Evolutionary conservation across 2,888 invertebrate species (phyloP).

Genomic region (Mythimna ferrago): DNA sequence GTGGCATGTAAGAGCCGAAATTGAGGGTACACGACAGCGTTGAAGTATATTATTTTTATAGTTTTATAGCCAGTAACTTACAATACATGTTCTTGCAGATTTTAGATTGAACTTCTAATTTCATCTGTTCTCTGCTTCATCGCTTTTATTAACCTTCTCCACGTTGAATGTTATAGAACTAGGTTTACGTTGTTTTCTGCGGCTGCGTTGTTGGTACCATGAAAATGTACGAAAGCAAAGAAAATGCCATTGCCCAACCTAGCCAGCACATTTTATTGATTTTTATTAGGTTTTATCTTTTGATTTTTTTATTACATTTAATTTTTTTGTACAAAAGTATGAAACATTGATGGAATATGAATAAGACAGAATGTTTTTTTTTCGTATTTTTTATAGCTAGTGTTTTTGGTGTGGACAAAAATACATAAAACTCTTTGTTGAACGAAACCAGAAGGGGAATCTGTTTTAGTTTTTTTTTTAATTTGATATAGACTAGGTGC

Average conservation of each 20-base stretch:
- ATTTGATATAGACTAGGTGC: too few relatives aligned
- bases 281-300: slow-evolving; percentile 18
- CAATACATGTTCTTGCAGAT: slow-evolving; percentile 14
- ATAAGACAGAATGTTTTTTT: slow-evolving; percentile 24
- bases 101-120: neutral
- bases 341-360: slow-evolving; percentile 16
- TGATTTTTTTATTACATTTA: slow-evolving; percentile 49
- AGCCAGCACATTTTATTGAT: slow-evolving; percentile 80
- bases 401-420: neutral
- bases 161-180: neutral
- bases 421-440: slow-evolving; percentile 23
- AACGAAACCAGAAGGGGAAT: too few relatives aligned
- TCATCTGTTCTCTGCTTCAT: neutral
- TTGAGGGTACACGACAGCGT: too few relatives aligned
- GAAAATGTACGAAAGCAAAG: slow-evolving; percentile 80
- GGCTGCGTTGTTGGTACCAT: slow-evolving; percentile 66
- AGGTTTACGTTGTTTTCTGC: slow-evolving; percentile 17
- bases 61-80: slow-evolving; percentile 27
- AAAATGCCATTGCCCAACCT: slow-evolving; percentile 83
- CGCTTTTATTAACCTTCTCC: neutral
- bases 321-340: slow-evolving; percentile 25
- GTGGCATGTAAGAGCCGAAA: too few relatives aligned
- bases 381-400: neutral
- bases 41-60: too few relatives aligned
- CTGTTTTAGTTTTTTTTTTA: too few relatives aligned